phyloP scores from a whole-genome alignment of 2,113 vertebrate species.

The Cepphus grylle region DNA sequence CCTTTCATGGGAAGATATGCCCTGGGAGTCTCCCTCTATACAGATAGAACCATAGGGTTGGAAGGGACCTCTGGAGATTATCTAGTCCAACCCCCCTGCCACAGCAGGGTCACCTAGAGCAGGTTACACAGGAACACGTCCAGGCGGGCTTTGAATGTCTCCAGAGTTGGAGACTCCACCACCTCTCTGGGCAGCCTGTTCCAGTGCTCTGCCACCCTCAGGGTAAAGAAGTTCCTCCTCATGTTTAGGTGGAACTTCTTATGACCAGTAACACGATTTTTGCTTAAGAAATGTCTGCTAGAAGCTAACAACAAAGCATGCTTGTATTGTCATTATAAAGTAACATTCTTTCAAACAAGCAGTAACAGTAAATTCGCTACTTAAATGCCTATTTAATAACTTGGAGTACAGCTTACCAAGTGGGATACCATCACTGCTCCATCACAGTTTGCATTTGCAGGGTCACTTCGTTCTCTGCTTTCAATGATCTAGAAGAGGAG shows the following conservation, averaged over 20 bases:
- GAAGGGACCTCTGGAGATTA: too few relatives aligned
- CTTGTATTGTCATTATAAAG: neutral
- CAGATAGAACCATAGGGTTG: too few relatives aligned
- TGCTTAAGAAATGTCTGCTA: neutral
- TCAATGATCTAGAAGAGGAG: constrained; percentile 85
- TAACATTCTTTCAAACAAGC: neutral
- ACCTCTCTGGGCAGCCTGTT: too few relatives aligned
- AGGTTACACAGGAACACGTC: too few relatives aligned
- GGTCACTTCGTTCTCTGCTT: constrained; percentile 86
- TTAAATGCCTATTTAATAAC: neutral
- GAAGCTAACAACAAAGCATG: neutral
- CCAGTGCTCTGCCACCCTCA: too few relatives aligned
- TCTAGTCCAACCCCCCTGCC: too few relatives aligned
- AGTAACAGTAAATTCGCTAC: neutral
- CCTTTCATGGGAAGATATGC: neutral
- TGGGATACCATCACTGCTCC: constrained; percentile 94
- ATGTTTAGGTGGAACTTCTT: too few relatives aligned
- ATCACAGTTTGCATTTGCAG: constrained; percentile 78
- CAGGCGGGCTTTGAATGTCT: too few relatives aligned
- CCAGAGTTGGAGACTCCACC: too few relatives aligned
- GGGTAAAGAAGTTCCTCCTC: too few relatives aligned
- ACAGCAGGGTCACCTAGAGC: too few relatives aligned
- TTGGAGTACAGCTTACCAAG: constrained; percentile 76
- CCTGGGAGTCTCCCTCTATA: neutral
- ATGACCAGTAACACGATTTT: neutral